Conservation (phyloP, 2,113 vertebrate genomes). For the Cheirogaleus medius region DNA sequence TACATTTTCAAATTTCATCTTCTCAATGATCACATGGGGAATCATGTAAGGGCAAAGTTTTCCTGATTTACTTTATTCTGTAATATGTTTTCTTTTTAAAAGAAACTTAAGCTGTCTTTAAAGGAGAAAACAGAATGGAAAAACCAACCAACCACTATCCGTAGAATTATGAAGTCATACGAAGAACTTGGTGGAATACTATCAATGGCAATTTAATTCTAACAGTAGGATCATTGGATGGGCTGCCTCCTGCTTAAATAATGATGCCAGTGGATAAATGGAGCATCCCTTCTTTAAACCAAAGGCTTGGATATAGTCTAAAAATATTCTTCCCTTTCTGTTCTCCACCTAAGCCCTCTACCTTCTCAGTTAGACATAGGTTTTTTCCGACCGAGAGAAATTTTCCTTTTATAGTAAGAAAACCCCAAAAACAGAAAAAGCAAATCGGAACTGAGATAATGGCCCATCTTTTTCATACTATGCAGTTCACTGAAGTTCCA, state of each 20-base stretch:
- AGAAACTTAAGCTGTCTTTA: not conserved
- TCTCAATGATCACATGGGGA: not conserved
- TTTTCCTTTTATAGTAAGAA: not conserved
- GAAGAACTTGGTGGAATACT: constrained; percentile 50
- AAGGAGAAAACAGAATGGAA: not conserved
- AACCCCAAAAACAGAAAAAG: not conserved
- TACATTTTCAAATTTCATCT: not conserved
- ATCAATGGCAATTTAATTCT: constrained; percentile 65
- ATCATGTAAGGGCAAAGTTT: not conserved
- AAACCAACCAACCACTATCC: not conserved
- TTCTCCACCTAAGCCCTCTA: not conserved
- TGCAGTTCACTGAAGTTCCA: constrained; percentile 27
- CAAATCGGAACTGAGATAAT: constrained; percentile 32
- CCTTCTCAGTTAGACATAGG: not conserved
- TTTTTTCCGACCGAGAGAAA: not conserved
- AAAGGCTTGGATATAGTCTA: constrained; percentile 48
- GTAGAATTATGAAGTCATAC: constrained; percentile 50
- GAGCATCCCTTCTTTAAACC: constrained; percentile 63
- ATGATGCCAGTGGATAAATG: constrained; percentile 68
- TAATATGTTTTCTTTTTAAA: not conserved
- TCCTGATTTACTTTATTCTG: not conserved
- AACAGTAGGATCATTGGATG: constrained; percentile 57
- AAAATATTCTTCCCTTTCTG: constrained; percentile 63
- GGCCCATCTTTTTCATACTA: constrained; percentile 2
- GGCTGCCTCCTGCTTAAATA: constrained; percentile 66